Evolutionary conservation across 1,140 invertebrate species (phyloP).

Genomic region (Cyrtorhinus lividipennis): DNA sequence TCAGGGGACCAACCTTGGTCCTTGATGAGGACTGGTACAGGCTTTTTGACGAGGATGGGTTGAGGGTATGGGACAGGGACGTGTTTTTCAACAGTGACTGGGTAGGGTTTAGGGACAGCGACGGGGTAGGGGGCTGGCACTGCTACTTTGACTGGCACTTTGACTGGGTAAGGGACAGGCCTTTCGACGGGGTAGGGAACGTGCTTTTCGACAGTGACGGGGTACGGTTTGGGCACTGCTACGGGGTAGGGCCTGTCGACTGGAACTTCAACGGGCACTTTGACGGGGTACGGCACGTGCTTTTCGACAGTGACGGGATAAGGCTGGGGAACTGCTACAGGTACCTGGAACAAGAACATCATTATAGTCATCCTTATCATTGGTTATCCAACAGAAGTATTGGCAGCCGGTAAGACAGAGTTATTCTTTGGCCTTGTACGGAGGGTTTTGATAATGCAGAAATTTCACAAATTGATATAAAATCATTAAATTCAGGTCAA

Average conservation of each 20-base stretch:
- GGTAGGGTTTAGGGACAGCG: slow-evolving; percentile 32
- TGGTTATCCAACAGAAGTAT: too few relatives aligned
- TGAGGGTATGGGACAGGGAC: slow-evolving; percentile 42
- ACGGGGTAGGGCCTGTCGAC: slow-evolving; percentile 45
- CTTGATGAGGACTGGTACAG: slow-evolving; percentile 46
- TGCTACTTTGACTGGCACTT: slow-evolving; percentile 39
- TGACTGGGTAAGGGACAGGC: slow-evolving; percentile 33
- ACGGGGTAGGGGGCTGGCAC: slow-evolving; percentile 36
- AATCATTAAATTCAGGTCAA: too few relatives aligned
- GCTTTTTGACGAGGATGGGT: slow-evolving; percentile 37
- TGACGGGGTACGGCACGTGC: slow-evolving; percentile 45
- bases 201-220: slow-evolving; percentile 39
- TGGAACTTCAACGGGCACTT: slow-evolving; percentile 45
- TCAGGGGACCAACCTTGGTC: slow-evolving; percentile 6
- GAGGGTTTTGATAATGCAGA: too few relatives aligned
- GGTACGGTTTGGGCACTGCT: slow-evolving; percentile 33
- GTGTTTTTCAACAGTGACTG: slow-evolving; percentile 40
- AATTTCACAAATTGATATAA: too few relatives aligned
- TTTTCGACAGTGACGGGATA: slow-evolving; percentile 37
- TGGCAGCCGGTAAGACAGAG: too few relatives aligned
- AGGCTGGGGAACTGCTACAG: slow-evolving; percentile 23
- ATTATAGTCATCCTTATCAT: too few relatives aligned
- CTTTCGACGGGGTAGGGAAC: slow-evolving; percentile 43
- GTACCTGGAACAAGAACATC: background rate
- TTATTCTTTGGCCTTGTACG: too few relatives aligned